Base-by-base conservation (phyloP, 2,113 vertebrate genomes). In the Eudyptes chrysolophus region DNA sequence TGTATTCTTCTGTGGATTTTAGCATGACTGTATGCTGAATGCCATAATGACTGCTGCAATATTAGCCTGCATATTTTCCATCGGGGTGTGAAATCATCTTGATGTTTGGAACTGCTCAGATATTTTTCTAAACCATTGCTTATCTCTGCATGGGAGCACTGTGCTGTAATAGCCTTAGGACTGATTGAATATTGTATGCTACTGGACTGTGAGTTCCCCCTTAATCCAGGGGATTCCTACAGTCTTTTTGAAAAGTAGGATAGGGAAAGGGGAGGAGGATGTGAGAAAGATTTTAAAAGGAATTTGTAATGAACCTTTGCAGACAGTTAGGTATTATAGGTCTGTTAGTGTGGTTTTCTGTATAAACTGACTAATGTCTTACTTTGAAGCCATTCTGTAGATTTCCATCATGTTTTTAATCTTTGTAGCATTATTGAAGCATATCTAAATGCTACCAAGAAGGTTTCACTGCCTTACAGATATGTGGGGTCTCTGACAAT, bases 41-140 rank as follows among this genome's bases (percentile, higher is more conserved):
- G 75, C 82, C 75, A 13, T 90, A 88, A 92, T 92, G 94, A 90
- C 89, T 88, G 78, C 75, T 94, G 92, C 58, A 54, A 64, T 95
- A 92, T 89, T 95, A 94, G 82, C 24, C 70, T 88, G 92, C 89
- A 51, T 97, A 93, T 94, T 97, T 96, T 95, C 92, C 92, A 90
- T 93, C 0, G 2, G 84, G 83, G 96, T 97, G 96, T 97, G 95
- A 97, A 97, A 96, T 97, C 95, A 94, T 96, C 92, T 96, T 95
- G 95, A 97, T 97, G 93, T 93, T 96, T 97, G 84, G 92, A 96
- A 95, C 94, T 92, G 62, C 92, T 96, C 93, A 71, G 75, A 84
- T 97, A 77, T 95, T 97, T 97, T 91, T 87, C 80, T 95, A 85
- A 93, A 77, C 90, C 82, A n/a, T 88, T 95, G 92, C 91, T 97